phyloP scores from a whole-genome alignment of 2,888 invertebrate species.

The Diarsia brunnea region DNA sequence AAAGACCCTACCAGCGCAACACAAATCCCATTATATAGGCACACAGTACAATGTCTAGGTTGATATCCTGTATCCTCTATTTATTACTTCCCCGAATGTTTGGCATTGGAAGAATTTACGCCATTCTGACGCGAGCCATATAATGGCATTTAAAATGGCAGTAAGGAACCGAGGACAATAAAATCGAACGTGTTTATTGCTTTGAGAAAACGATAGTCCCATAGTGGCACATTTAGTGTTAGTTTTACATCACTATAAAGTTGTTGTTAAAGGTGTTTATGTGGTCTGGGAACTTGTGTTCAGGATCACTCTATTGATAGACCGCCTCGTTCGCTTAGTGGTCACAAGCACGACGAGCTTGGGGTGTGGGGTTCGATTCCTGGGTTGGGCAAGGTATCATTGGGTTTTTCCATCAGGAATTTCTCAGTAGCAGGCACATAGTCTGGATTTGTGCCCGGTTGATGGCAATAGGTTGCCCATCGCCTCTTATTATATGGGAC shows the following conservation, averaged over 20 bases:
- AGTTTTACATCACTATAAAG: constrained; percentile 17
- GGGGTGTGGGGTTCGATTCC: no score
- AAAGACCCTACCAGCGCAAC: not conserved
- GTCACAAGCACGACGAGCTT: no score
- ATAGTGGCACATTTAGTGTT: not conserved
- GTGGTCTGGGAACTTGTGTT: not conserved
- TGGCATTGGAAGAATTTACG: constrained; percentile 34
- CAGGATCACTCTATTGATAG: not conserved
- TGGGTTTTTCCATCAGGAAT: no score
- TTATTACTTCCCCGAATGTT: constrained; percentile 31
- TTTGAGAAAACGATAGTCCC: constrained; percentile 11
- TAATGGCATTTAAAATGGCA: constrained; percentile 50
- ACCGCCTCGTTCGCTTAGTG: not conserved
- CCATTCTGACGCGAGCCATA: constrained; percentile 45
- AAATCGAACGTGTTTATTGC: constrained; percentile 55
- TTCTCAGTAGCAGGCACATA: no score
- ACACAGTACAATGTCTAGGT: not conserved
- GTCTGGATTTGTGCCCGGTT: no score
- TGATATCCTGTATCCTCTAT: not conserved
- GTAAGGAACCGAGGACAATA: constrained; percentile 42
- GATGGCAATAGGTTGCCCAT: no score
- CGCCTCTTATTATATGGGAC: no score
- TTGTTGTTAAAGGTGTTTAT: not conserved
- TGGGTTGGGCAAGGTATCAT: no score
- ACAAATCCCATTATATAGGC: not conserved